Conservation (phyloP, 2,113 vertebrate genomes). For the Nothocercus nigrocapillus region DNA sequence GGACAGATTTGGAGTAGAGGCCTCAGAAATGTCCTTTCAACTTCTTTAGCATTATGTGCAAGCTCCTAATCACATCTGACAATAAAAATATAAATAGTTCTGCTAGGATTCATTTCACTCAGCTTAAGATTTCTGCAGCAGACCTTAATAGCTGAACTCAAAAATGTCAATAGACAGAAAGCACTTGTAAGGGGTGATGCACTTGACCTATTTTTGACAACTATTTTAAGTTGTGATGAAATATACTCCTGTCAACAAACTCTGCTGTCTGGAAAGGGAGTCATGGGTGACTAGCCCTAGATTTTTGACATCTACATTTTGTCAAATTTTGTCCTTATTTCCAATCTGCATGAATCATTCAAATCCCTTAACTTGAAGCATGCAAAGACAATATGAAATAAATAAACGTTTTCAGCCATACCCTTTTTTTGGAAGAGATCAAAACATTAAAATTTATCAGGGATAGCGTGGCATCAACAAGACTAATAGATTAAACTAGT, state of each 20-base stretch:
- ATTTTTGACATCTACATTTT: background rate
- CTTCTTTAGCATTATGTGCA: background rate
- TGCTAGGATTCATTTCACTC: background rate
- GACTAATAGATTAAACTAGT: background rate
- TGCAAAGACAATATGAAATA: background rate
- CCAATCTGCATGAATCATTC: background rate
- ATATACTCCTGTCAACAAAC: background rate
- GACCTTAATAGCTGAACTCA: background rate
- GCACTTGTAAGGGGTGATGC: conserved; percentile 9
- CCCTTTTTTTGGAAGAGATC: background rate
- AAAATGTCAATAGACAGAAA: conserved; percentile 1
- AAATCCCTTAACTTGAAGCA: background rate
- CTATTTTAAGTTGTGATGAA: conserved; percentile 17
- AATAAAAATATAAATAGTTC: conserved; percentile 1
- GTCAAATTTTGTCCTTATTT: background rate
- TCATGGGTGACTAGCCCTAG: background rate
- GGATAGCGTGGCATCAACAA: background rate
- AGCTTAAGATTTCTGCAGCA: conserved; percentile 6
- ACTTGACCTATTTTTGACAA: conserved; percentile 26
- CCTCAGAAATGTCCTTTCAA: background rate
- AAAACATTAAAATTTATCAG: background rate
- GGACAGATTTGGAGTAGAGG: background rate
- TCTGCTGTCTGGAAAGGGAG: background rate
- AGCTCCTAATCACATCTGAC: conserved; percentile 1
- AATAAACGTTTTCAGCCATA: background rate